phyloP scores from a whole-genome alignment of 1,140 invertebrate genomes.

The Anoplophora glabripennis region DNA sequence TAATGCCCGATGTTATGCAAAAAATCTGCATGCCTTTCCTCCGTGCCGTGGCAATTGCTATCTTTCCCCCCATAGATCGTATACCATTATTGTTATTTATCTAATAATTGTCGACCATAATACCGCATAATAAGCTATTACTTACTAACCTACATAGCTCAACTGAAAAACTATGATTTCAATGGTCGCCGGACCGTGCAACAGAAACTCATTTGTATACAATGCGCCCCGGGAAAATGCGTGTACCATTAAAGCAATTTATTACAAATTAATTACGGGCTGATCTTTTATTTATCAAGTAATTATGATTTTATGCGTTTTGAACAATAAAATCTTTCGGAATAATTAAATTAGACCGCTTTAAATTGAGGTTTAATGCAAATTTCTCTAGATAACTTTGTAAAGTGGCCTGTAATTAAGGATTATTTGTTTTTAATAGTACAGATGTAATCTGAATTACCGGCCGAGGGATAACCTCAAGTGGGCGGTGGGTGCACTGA shows the following conservation, averaged over 20 bases:
- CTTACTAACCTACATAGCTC: conserved; percentile 11
- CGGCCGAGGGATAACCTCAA: no score
- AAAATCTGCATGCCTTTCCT: conserved; percentile 6
- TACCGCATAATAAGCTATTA: conserved; percentile 11
- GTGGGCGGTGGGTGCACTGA: no score
- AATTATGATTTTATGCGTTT: conserved; percentile 7
- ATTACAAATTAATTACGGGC: conserved; percentile 4
- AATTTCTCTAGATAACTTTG: no score
- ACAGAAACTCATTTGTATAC: conserved; percentile 11
- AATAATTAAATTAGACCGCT: neutral
- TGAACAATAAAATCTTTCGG: conserved; percentile 11
- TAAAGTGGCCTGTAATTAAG: no score
- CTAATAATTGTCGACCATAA: conserved; percentile 5
- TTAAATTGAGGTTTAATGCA: no score
- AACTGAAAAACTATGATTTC: conserved; percentile 6
- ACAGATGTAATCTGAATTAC: no score
- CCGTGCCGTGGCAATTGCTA: neutral
- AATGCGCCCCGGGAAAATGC: conserved; percentile 6
- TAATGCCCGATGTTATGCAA: neutral
- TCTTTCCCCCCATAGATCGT: neutral
- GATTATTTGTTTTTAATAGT: no score
- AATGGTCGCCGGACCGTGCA: conserved; percentile 7
- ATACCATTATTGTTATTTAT: conserved; percentile 2
- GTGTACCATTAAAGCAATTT: neutral
- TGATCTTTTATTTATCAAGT: neutral